Conservation (phyloP, 2,113 vertebrate genomes). For the Chaetura pelagica region DNA sequence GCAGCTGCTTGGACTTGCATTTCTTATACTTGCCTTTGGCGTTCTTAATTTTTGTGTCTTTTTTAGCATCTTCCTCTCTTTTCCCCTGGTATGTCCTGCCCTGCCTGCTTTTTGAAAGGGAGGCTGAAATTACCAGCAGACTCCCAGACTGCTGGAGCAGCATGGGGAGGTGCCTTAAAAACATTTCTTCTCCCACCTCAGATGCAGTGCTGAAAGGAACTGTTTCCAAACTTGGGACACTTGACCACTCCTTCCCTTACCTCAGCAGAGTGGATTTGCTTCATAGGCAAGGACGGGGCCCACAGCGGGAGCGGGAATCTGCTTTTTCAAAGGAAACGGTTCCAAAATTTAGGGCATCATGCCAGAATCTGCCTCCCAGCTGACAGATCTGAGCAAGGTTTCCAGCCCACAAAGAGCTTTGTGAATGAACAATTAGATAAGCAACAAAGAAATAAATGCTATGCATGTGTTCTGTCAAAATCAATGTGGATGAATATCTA, state of each 20-base stretch:
- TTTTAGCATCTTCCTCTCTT: background rate
- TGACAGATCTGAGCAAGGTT: background rate
- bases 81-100: background rate
- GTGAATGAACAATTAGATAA: background rate
- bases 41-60: background rate
- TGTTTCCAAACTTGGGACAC: background rate
- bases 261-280: background rate
- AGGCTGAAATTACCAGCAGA: background rate
- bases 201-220: background rate
- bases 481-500: background rate
- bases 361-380: background rate
- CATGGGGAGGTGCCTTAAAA: background rate
- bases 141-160: background rate
- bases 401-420: background rate
- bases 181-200: background rate
- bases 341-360: background rate
- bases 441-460: background rate
- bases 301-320: fast-evolving
- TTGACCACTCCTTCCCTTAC: fast-evolving
- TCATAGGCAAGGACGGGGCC: background rate
- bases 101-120: background rate
- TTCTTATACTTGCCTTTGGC: background rate
- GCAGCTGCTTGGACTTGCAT: background rate
- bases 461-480: background rate
- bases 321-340: fast-evolving